These are phyloP conservation scores for Gonatopus flavifemur DNA, from an alignment of 1,140 invertebrate genomes.

Conservation along the genomic window DNA sequence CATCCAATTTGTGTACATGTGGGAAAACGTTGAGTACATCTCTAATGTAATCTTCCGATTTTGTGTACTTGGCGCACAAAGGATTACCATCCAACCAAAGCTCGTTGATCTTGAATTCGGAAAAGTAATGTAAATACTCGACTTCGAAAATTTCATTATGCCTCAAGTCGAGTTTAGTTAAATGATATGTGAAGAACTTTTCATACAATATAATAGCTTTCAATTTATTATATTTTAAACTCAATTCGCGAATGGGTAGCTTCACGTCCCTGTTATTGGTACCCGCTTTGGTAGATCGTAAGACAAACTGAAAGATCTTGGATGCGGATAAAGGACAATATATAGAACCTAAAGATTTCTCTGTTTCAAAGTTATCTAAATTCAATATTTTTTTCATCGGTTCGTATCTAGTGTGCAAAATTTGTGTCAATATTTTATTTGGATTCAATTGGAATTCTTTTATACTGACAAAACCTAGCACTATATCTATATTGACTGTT, in stretches of 20 bases:
- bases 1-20: constrained; percentile 47
- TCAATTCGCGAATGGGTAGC: constrained; percentile 44
- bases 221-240: constrained; percentile 42
- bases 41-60: constrained; percentile 42
- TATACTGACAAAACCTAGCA: constrained; percentile 40
- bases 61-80: constrained; percentile 38
- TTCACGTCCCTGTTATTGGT: constrained; percentile 32
- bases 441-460: constrained; percentile 41
- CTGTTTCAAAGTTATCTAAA: constrained; percentile 48
- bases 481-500: constrained; percentile 42
- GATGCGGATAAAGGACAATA: constrained; percentile 47
- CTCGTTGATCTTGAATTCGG: constrained; percentile 49
- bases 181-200: constrained; percentile 41
- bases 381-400: constrained; percentile 41
- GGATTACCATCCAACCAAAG: constrained; percentile 54
- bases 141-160: constrained; percentile 47
- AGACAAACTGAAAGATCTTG: constrained; percentile 37
- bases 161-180: constrained; percentile 45
- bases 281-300: constrained; percentile 36
- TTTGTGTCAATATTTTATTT: constrained; percentile 34
- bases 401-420: constrained; percentile 36
- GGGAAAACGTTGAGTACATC: constrained; percentile 45
- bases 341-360: constrained; percentile 37
- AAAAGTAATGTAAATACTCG: constrained; percentile 41
- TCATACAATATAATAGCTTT: constrained; percentile 35